phyloP scores from a whole-genome alignment of 2,113 vertebrate genomes.

The Mixornis gularis region DNA sequence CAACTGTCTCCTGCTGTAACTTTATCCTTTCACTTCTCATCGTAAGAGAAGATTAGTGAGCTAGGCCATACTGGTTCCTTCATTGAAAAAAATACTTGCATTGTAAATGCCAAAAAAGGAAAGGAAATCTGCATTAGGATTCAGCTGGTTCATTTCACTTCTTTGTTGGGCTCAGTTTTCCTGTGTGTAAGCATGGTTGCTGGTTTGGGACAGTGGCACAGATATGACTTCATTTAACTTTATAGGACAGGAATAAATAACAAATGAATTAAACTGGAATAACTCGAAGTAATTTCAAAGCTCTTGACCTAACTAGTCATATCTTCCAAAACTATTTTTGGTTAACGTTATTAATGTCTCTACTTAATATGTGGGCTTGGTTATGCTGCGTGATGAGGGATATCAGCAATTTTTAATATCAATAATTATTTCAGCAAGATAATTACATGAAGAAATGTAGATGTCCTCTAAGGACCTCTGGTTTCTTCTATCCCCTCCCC shows the following conservation, averaged over 20 bases:
- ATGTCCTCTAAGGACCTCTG: not conserved
- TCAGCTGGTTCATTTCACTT: not conserved
- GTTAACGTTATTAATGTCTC: not conserved
- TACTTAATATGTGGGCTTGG: accelerated
- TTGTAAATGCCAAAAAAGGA: not conserved
- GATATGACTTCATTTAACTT: not conserved
- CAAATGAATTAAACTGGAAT: not conserved
- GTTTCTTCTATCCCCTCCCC: not conserved
- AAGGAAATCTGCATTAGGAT: accelerated
- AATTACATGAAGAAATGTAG: not conserved
- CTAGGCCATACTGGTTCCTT: not conserved
- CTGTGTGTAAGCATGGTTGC: accelerated
- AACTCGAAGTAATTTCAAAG: accelerated
- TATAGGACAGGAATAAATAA: not conserved
- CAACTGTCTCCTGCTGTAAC: not conserved
- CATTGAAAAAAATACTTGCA: not conserved
- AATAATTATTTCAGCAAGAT: not conserved
- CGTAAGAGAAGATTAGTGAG: not conserved
- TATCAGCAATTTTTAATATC: not conserved
- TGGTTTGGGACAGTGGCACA: not conserved
- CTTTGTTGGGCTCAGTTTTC: not conserved
- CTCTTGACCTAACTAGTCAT: not conserved
- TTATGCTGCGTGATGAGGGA: not conserved
- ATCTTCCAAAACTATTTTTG: not conserved
- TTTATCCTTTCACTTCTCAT: not conserved